Percentiles rank a stretch among this genome's conserved stretches.
Conservation (phyloP, 2,113 vertebrate species). For the Crotalus helleri region DNA sequence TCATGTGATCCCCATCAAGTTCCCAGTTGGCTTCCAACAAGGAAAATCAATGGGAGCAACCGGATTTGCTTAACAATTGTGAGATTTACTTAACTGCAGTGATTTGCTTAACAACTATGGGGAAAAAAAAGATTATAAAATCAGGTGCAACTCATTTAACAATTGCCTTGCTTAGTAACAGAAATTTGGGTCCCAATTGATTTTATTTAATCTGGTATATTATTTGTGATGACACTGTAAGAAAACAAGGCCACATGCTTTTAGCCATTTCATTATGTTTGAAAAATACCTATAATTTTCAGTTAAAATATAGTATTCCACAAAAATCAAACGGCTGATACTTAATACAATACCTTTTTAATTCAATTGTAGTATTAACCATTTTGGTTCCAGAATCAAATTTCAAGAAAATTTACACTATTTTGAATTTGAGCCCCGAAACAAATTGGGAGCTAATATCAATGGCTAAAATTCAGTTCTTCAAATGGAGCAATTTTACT, state of each 20-base stretch:
- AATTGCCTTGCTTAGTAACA: not conserved
- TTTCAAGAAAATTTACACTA: not conserved
- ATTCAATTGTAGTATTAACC: not conserved
- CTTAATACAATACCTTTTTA: not conserved
- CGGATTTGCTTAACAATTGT: not conserved
- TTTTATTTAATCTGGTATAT: not conserved
- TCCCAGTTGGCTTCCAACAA: not conserved
- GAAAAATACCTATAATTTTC: not conserved
- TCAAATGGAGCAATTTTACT: no score
- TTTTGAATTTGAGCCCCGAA: not conserved
- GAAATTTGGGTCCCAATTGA: not conserved
- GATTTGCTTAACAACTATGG: not conserved
- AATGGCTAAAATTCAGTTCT: not conserved
- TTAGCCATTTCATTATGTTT: not conserved
- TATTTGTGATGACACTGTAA: not conserved
- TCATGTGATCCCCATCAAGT: not conserved
- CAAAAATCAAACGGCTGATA: not conserved
- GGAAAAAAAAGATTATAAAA: not conserved
- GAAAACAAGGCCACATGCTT: not conserved
- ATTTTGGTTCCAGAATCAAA: not conserved
- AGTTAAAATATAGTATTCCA: not conserved
- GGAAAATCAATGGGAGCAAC: not conserved
- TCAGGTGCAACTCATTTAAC: not conserved
- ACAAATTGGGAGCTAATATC: not conserved
- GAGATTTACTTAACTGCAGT: not conserved